Percentiles rank a stretch among this genome's conserved stretches.
phyloP scores from a whole-genome alignment of 2,888 invertebrate genomes.

The Iphiclides podalirius region DNA sequence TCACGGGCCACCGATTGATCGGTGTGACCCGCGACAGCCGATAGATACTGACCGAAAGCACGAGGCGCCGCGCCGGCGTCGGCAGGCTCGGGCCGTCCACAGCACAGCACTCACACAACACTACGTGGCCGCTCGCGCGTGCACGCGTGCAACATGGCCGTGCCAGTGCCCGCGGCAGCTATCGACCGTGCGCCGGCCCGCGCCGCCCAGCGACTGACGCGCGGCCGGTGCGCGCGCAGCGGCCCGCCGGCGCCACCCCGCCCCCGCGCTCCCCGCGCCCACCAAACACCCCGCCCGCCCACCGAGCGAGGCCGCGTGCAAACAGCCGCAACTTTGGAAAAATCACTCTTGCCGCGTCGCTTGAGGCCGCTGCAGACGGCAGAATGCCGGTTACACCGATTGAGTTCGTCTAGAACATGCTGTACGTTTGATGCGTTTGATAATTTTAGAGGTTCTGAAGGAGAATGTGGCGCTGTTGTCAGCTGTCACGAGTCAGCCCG shows the following conservation, averaged over 20 bases:
- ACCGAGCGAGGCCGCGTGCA: slow-evolving; percentile 28
- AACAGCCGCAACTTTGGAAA: slow-evolving; percentile 32
- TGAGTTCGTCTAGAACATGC: too few species aligned
- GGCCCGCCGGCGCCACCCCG: slow-evolving; percentile 32
- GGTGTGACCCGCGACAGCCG: slow-evolving; percentile 11
- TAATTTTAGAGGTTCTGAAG: too few species aligned
- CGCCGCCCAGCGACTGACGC: slow-evolving; percentile 53
- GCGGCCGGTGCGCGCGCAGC: slow-evolving; percentile 66
- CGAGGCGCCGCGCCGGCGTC: slow-evolving; percentile 39
- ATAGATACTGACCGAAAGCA: slow-evolving; percentile 53
- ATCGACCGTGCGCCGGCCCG: slow-evolving; percentile 72
- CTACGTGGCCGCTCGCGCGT: slow-evolving; percentile 58
- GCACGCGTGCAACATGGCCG: slow-evolving; percentile 64
- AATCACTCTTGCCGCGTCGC: slow-evolving; percentile 7
- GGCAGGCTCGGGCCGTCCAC: slow-evolving; percentile 37
- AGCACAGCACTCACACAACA: slow-evolving; percentile 56
- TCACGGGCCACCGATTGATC: background rate
- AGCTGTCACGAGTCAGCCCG: slow-evolving; percentile 28
- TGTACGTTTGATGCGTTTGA: too few species aligned
- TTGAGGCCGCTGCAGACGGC: too few species aligned
- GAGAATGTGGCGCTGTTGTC: too few species aligned
- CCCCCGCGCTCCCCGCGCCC: slow-evolving; percentile 28
- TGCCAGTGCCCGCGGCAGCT: slow-evolving; percentile 54
- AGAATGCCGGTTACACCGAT: too few species aligned
- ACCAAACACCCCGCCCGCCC: slow-evolving; percentile 31